Evolutionary conservation across 92 coral and sea anemone genomes (phyloP), one percentile per base, ranked within the genome.

Genomic region (Umimayanthus kanabou): DNA sequence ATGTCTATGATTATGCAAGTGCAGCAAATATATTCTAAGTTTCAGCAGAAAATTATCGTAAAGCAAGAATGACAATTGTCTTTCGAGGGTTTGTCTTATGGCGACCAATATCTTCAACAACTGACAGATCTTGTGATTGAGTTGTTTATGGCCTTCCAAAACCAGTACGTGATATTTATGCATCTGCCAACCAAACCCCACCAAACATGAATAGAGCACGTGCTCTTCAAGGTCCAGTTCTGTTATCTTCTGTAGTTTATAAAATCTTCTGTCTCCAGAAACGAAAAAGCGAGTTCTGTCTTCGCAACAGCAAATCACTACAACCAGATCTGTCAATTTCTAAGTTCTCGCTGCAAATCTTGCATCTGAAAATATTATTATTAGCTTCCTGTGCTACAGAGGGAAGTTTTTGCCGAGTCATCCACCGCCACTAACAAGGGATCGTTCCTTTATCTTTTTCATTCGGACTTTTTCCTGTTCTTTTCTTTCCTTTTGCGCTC

Each of bases 401-500:
- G 30, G 42, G 15, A 55, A 0, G 28, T 5, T 37, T 39, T 80
- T 49, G 23, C 37, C 67, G 1, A 30, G 47, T 57, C 43, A 30
- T 67, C 20, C 18, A 5, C 43, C 66, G 64, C 45, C 18, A 50
- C 65, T 45, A 71, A 26, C 61, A 43, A 43, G 42, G 47, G 18
- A 26, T 4, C 26, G 16, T 45, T 45, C 77, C 86, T 3, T 43
- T 10, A 6, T 11, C 20, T 50, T 45, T 47, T 22, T 83, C 47
- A 83, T 30, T 83, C 78, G 45, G 87, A 83, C 64, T 83, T 83
- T 25, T 70, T 83, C 45, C 87, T 83, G 78, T 43, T 69, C 57
- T 40, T 84, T 22, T 84, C 82, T 39, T 84, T 88, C 78, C 86
- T 89, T 55, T 96, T 96, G 67, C 90, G 90, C 83, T 96, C 98